Base-by-base conservation (phyloP, 1,140 invertebrate species). In the Papilio xuthus region DNA sequence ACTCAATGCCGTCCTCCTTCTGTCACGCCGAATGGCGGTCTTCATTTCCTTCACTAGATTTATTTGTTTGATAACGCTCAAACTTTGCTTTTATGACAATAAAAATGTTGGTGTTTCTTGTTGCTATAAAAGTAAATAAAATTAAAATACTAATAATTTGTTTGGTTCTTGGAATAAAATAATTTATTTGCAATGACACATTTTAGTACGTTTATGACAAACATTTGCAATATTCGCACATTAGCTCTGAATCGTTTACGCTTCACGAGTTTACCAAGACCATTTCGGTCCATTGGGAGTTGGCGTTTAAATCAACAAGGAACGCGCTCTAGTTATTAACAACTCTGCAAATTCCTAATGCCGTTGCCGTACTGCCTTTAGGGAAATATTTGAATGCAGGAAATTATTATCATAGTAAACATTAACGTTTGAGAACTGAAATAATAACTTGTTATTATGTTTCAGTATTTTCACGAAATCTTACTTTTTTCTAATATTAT, bases 11-110 rank as follows among this genome's bases (percentile, higher is more conserved):
- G 26, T 26, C 73, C 76, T 60, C 37, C 42, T 47, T 47, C 76
- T 47, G 50, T 53, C 37, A 44, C 41, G n/a, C n/a, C 56, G 28
- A 74, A 74, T 72, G n/a, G 60, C 50, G 56, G 42, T 74, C 56
- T 71, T 79, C 47, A 83, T 83, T 83, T 83, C 80, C 82, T 74
- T 70, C 37, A 71, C 50, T 32, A 50, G 80, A 84, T 84, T 82
- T 80, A 74, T 79, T 78, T 78, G 44, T 78, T 74, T 77, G 79
- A 82, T 82, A 82, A 80, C 63, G n/a, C 50, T 13, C 56, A 10
- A 15, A 67, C 12, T 67, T 67, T 67, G 26, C 26, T 67, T 67
- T 32, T 18, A 28, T 28, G 60, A 18, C 4, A 6, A 26, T 67
- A 28, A 53, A 50, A 53, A 8, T 20, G 15, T 18, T 50, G 47